phyloP scores from a whole-genome alignment of 2,888 invertebrate species.

The Therioaphis trifolii region DNA sequence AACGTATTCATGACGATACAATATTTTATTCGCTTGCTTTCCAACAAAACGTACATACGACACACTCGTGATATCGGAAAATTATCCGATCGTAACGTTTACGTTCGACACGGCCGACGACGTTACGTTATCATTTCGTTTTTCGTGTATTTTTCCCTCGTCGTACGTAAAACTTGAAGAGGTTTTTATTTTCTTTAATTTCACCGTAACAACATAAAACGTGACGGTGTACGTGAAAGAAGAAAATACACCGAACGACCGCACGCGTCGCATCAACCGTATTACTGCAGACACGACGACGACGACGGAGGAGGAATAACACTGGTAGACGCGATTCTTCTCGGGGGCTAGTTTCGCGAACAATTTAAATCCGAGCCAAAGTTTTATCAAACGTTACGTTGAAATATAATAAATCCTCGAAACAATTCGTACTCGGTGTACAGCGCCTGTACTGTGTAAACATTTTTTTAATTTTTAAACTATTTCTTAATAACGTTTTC shows the following conservation, averaged over 20 bases:
- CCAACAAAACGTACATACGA: background rate
- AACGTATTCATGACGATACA: too few relatives aligned
- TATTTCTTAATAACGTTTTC: background rate
- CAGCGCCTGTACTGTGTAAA: background rate
- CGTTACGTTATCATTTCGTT: too few relatives aligned
- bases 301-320: too few relatives aligned
- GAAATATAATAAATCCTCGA: background rate
- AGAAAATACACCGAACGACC: background rate
- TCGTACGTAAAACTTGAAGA: background rate
- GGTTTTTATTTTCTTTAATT: slow-evolving; percentile 24
- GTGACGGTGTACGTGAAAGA: background rate
- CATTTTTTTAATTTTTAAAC: background rate
- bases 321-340: too few relatives aligned
- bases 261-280: background rate
- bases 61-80: too few relatives aligned
- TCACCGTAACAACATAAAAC: background rate
- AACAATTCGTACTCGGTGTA: background rate
- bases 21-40: too few relatives aligned
- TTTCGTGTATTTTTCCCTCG: background rate
- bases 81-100: too few relatives aligned
- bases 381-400: background rate
- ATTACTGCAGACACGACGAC: background rate
- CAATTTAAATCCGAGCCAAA: background rate
- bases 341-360: too few relatives aligned
- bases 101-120: too few relatives aligned